Conservation (phyloP, 1,140 invertebrate genomes). For the Littorina saxatilis region DNA sequence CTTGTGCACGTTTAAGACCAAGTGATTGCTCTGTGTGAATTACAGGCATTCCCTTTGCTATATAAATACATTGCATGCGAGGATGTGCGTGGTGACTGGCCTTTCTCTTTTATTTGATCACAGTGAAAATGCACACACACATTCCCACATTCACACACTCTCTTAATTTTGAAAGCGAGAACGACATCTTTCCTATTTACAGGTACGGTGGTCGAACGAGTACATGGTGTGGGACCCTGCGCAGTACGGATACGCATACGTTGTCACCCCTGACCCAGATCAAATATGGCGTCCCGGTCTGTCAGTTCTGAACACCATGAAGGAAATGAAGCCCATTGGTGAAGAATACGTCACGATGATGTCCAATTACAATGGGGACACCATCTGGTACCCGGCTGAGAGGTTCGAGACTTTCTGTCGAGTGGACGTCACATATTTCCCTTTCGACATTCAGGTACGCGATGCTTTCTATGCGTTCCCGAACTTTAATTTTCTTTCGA, state of each 20-base stretch:
- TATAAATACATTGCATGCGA: too few relatives aligned
- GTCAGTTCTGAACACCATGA: neutral
- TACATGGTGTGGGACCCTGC: conserved; percentile 21
- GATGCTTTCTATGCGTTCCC: neutral
- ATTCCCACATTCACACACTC: too few relatives aligned
- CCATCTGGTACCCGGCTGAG: conserved; percentile 23
- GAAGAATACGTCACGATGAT: neutral
- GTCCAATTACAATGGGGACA: neutral
- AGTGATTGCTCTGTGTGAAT: too few relatives aligned
- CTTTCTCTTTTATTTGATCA: too few relatives aligned
- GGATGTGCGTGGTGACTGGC: too few relatives aligned
- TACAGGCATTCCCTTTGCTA: too few relatives aligned
- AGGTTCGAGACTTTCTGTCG: conserved; percentile 31
- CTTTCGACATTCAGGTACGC: conserved; percentile 31
- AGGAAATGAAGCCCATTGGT: conserved; percentile 25
- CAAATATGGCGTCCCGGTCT: conserved; percentile 26
- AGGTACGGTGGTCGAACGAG: conserved; percentile 25
- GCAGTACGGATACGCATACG: neutral
- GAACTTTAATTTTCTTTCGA: too few relatives aligned
- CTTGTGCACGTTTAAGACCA: too few relatives aligned
- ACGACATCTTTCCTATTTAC: too few relatives aligned
- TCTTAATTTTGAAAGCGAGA: too few relatives aligned
- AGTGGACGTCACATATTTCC: conserved; percentile 30
- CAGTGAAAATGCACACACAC: too few relatives aligned
- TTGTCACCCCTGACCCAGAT: neutral